These are phyloP conservation scores for Polietes domitor DNA, from an alignment of 2,888 invertebrate species.

Conservation along the genomic window DNA sequence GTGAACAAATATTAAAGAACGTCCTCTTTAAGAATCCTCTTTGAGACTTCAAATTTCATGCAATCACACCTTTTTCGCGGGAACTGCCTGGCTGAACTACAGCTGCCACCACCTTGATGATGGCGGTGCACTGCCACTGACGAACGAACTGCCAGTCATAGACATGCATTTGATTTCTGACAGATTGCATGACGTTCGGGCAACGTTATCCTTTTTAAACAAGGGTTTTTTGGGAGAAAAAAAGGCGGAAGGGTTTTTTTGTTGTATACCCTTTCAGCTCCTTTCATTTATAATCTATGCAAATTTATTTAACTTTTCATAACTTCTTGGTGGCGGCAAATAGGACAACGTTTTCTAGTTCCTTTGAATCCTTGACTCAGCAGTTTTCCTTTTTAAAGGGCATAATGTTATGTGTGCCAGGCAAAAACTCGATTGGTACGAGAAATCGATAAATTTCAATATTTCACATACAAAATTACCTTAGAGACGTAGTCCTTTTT, in stretches of 20 bases:
- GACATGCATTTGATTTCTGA: neutral
- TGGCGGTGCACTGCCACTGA: too few relatives aligned
- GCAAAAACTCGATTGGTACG: neutral
- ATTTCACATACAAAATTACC: neutral
- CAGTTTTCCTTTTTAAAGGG: neutral
- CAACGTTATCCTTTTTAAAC: slow-evolving; percentile 1
- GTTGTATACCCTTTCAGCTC: too few relatives aligned
- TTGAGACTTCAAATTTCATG: neutral
- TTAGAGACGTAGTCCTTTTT: neutral
- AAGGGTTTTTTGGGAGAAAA: neutral
- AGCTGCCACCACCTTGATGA: too few relatives aligned
- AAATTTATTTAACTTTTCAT: slow-evolving; percentile 23
- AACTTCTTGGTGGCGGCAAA: slow-evolving; percentile 13
- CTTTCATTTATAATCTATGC: slow-evolving; percentile 1
- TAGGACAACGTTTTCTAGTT: neutral
- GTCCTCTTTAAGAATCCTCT: neutral
- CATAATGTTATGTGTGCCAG: neutral
- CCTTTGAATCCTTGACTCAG: neutral
- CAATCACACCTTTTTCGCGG: too few relatives aligned
- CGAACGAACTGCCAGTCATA: too few relatives aligned
- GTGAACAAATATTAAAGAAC: neutral
- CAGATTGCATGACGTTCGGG: neutral
- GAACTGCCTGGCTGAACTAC: too few relatives aligned
- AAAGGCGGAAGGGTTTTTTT: too few relatives aligned
- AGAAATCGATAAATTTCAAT: neutral